A percentile compares a stretch with the other conserved stretches of the same genome.
Evolutionary conservation across 1,140 invertebrate species (phyloP).

Genomic region (Periplaneta americana): DNA sequence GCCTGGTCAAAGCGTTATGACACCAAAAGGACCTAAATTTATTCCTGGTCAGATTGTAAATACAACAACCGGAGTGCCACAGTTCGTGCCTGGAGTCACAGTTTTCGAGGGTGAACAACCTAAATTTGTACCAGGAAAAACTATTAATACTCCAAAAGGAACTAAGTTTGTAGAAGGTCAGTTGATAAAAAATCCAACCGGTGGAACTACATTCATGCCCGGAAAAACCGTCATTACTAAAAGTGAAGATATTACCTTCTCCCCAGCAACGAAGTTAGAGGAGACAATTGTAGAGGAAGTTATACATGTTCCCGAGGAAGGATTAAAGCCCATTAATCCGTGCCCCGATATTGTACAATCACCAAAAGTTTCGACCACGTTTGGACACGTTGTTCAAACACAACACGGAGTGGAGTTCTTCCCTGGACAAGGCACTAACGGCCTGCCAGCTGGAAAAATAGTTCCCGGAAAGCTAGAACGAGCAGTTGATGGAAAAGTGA

Average conservation of each 20-base stretch:
- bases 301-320: neutral
- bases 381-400: conserved; percentile 63
- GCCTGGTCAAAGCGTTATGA: conserved; percentile 54
- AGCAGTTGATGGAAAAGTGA: conserved; percentile 50
- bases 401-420: conserved; percentile 62
- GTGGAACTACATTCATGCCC: conserved; percentile 50
- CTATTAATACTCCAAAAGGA: conserved; percentile 56
- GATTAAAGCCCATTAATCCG: neutral
- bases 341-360: neutral
- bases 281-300: conserved; percentile 49
- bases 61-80: conserved; percentile 41
- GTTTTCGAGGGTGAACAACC: conserved; percentile 37
- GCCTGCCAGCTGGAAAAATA: conserved; percentile 48
- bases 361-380: conserved; percentile 31
- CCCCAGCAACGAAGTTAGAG: conserved; percentile 48
- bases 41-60: conserved; percentile 65
- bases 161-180: conserved; percentile 62
- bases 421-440: conserved; percentile 45
- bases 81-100: conserved; percentile 56
- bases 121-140: conserved; percentile 59
- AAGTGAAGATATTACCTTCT: conserved; percentile 48
- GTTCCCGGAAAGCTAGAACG: conserved; percentile 60
- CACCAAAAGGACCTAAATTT: conserved; percentile 57
- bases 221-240: conserved; percentile 46
- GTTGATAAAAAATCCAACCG: conserved; percentile 48